Evolutionary conservation across 2,888 invertebrate genomes (phyloP), one percentile per base, ranked within the genome.

Genomic region (Caenorhabditis sp.): DNA sequence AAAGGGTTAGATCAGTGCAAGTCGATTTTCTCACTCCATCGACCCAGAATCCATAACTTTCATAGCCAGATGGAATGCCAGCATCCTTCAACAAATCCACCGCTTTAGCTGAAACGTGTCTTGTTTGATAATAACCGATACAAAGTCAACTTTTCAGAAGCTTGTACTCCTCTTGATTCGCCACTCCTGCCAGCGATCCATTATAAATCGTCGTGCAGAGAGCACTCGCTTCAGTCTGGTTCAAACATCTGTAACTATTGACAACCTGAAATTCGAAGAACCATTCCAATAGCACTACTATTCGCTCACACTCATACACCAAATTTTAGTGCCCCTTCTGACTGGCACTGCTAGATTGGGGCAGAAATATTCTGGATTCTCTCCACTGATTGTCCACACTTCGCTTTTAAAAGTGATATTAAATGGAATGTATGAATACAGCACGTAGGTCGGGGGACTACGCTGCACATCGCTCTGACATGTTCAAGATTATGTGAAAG

Each of bases 11-110:
- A 51, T 35, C 38, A 24, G 35, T 51, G n/a, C 68, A 68, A 4
- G 51, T 6, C 8, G 68, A 3, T 31, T 68, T 68, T 28, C 68
- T 12, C 0, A 24, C 4, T 1, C 68, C 68, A 35, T 68, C 51
- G 6, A 68, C 35, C 68, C 68, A 68, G 22, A 68, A 68, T n/a
- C 68, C 68, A 3, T 51, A 10, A 7, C 19, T 10, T 12, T 10
- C 38, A 19, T 68, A 68, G 10, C 28, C 31, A 19, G 49, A n/a
- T 1, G 47, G 47, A 16, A 7, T n/a, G n/a, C n/a, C n/a, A n/a
- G n/a, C n/a, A n/a, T n/a, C n/a, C n/a, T n/a, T n/a, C n/a, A n/a
- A 19, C 19, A 22, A 22, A 24, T 51, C 22, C 24, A 24, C 3
- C 3, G 64, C 64, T 2, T 24, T 28, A 10, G 28, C 49, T 49